Base-by-base conservation (phyloP, 2,113 vertebrate genomes). In the Phalacrocorax aristotelis region DNA sequence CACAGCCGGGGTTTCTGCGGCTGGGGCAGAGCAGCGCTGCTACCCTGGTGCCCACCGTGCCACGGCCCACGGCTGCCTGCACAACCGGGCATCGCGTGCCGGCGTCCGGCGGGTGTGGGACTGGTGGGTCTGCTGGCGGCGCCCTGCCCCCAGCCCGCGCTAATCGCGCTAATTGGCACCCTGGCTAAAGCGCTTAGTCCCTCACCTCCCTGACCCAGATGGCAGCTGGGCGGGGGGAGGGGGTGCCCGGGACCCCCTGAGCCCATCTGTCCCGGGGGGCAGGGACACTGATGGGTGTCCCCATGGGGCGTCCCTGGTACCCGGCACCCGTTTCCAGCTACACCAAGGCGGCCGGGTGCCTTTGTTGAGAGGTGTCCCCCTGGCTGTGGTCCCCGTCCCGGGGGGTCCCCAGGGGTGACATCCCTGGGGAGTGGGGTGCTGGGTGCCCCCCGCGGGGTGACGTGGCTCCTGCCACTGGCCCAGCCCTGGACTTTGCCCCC, bases 91-190 rank as follows among this genome's bases (percentile, higher is more conserved):
- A 22, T 36, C 30, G 5, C 3, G 18, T 9, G 30, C 42, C 6
- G 12, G 78, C 32, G 61, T 17, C 71, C 4, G 17, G 60, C 10
- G 20, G 32, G 55, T 22, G 55, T 27, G 25, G 44, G 62, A 18
- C 44, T 5, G 36, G 36, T 1, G 55, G 87, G 83, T 69, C 80
- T 61, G 84, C 87, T 66, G 7, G 18, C 0, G 5, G 36, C 9
- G 34, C 89, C 96, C 93, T 81, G 89, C 95, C 96, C 95, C 93
- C 91, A 61, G 74, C 58, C 68, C 18, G 10, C 0, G 2, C 60
- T 97, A 96, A 97, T 96, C 95, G 6, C 16, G 4, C 93, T 97
- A 97, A 97, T 96, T 97, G 96, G 87, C 96, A 94, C 96, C 96
- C 76, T 75, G 87, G 93, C 91, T 97, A 97, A 97, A 95, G 96